Percentiles rank a stretch among this genome's conserved stretches.
These are phyloP conservation scores for Idaea straminata DNA, from an alignment of 2,888 invertebrate genomes.

Conservation along the genomic window DNA sequence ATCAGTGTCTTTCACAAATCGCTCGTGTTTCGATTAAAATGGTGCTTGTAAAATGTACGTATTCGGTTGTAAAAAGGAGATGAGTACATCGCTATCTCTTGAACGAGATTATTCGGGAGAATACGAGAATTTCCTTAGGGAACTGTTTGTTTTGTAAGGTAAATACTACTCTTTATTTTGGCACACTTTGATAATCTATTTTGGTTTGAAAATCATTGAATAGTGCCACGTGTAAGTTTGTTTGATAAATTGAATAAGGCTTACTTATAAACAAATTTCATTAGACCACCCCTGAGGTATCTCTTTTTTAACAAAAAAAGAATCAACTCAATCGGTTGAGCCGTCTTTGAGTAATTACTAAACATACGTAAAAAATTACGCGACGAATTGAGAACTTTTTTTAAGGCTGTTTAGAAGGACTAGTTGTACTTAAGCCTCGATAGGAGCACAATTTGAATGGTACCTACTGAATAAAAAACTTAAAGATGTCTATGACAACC, in stretches of 20 bases:
- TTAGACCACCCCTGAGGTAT: background rate
- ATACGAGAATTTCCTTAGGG: background rate
- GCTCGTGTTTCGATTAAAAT: conserved; percentile 1
- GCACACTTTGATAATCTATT: background rate
- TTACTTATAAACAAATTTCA: too few species aligned
- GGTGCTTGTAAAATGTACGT: background rate
- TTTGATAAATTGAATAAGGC: background rate
- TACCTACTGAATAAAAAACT: too few species aligned
- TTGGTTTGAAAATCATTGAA: background rate
- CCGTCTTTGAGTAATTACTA: too few species aligned
- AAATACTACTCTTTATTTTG: background rate
- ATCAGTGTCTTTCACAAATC: background rate
- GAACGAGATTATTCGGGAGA: background rate
- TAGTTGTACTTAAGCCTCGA: too few species aligned
- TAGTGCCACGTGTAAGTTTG: background rate
- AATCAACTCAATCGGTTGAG: too few species aligned
- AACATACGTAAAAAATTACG: too few species aligned
- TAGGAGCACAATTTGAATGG: too few species aligned
- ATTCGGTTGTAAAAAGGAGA: background rate
- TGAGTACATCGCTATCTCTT: background rate
- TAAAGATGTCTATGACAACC: too few species aligned
- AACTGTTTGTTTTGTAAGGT: background rate
- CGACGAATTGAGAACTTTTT: too few species aligned
- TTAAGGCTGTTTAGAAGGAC: too few species aligned
- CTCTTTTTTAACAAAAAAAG: too few species aligned